phyloP scores from a whole-genome alignment of 2,113 vertebrate genomes.

The Ceyx margarethae region DNA sequence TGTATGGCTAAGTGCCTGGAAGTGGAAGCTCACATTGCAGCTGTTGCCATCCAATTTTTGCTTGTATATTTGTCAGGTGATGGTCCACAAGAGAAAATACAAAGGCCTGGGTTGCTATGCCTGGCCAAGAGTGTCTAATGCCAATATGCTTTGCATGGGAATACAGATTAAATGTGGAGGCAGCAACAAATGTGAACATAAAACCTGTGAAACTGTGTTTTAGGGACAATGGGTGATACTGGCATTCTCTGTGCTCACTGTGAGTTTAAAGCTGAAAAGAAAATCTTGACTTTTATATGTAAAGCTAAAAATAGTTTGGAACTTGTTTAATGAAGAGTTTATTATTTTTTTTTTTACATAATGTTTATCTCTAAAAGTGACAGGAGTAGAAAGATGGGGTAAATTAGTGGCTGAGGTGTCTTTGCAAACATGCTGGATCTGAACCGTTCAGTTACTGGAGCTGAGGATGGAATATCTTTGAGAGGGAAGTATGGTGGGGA shows the following conservation, averaged over 20 bases:
- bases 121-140: background rate
- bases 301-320: background rate
- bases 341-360: background rate
- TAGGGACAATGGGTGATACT: background rate
- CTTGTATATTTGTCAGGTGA: background rate
- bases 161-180: background rate
- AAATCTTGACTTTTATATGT: background rate
- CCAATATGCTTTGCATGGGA: background rate
- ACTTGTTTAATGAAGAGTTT: background rate
- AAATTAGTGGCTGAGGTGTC: background rate
- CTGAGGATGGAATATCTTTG: background rate
- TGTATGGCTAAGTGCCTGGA: background rate
- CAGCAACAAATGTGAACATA: background rate
- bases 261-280: background rate
- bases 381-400: background rate
- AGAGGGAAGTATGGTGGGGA: background rate
- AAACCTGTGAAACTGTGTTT: background rate
- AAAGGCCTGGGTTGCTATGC: background rate
- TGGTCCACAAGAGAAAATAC: background rate
- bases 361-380: background rate
- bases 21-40: background rate
- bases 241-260: rapidly evolving
- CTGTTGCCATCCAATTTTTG: background rate
- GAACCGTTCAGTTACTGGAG: background rate
- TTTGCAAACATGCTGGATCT: background rate